Conservation (phyloP, 53 echinoderm and acorn worm genomes). For the Echinometra lucunter region DNA sequence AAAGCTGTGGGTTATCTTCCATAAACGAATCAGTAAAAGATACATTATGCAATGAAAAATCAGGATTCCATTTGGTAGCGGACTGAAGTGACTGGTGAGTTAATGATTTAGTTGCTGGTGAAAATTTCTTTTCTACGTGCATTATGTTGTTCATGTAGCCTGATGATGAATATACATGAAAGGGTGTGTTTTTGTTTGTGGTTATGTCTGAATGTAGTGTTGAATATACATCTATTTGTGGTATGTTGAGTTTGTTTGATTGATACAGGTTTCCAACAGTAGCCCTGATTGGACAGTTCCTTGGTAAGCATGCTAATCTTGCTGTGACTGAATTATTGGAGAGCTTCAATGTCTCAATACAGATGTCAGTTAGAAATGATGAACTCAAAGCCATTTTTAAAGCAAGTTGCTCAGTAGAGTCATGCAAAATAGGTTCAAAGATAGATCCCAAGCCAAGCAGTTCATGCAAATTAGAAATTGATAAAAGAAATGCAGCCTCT, state of each 20-base stretch:
- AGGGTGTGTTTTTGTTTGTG: neutral
- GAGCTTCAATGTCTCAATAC: neutral
- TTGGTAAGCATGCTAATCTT: neutral
- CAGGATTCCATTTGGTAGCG: neutral
- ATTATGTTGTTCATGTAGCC: neutral
- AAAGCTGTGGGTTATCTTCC: neutral
- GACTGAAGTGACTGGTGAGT: no score
- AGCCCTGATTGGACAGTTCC: constrained; percentile 15
- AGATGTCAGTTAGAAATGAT: constrained; percentile 8
- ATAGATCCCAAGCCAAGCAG: constrained; percentile 22
- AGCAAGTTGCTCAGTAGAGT: neutral
- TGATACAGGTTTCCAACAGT: neutral
- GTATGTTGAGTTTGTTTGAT: neutral
- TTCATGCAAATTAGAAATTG: constrained; percentile 60
- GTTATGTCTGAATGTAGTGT: neutral
- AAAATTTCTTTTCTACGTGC: neutral
- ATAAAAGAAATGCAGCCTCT: constrained; percentile 25
- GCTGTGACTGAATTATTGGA: neutral
- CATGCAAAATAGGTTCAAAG: constrained; percentile 51
- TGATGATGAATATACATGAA: constrained; percentile 31
- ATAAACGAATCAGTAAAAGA: neutral
- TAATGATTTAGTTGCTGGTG: neutral
- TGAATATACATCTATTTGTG: neutral
- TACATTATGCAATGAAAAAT: neutral
- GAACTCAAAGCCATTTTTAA: constrained; percentile 14